Base-by-base conservation (phyloP, 1,140 invertebrate species). In the Cepaea nemoralis region DNA sequence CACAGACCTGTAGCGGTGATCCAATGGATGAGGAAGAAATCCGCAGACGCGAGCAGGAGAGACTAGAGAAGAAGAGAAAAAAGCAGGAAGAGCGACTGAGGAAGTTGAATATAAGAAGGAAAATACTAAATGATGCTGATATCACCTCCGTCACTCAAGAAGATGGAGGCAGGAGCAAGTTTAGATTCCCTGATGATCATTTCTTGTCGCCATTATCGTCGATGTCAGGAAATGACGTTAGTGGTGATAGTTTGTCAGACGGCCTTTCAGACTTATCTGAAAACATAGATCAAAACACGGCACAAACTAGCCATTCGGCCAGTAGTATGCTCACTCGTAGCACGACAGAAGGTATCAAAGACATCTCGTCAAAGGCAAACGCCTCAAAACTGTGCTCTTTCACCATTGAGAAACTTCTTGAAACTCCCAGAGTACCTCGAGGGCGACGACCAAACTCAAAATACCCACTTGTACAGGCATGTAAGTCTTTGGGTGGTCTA, bases 1-100 rank as follows among this genome's bases (percentile, higher is more conserved):
- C 98, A 0, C 97, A 99, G 90, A 98, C 97, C 48, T 99, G 98
- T 92, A 97, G 96, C 84, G 98, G 98, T 0, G 97, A 99, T 86
- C 98, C 98, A 0, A 99, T 99, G 82, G 87, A 90, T 40, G 96
- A 96, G 8, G 97, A 97, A 86, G 98, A 99, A 92, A 94, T 99
- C 33, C 94, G 95, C 85, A 94, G 96, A 80, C 95, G 97, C 89
- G 98, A 99, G 92, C 93, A 95, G 82, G 96, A 98, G 73, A 83
- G 88, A 35, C 6, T 85, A 50, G 93, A 93, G 82, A 92, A 92
- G 85, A 93, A 98, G 92, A 93, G 98, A 87, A 94, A 96, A 87
- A 99, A 99, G 92, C 96, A 97, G 84, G 93, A 90, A 73, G 90
- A 90, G 71, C 77, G 90, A 39, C 66, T 87, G 35, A 85, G 84